A percentile compares a stretch with the other conserved stretches of the same genome.
Evolutionary conservation across 2,113 vertebrate genomes (phyloP).

Genomic region (Campylomormyrus numenius): DNA sequence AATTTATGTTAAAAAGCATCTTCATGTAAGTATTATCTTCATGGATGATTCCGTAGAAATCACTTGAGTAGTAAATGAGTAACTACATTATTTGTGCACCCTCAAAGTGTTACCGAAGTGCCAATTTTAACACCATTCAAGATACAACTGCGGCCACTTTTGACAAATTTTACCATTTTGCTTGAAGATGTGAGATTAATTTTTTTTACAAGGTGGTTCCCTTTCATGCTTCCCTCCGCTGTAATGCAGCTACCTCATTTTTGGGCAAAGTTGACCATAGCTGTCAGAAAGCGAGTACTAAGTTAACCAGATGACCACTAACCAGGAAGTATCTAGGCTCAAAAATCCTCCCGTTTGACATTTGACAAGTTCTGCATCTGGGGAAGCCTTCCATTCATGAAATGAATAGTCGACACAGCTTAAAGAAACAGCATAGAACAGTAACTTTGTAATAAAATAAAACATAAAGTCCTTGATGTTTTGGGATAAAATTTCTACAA

Average conservation of each 20-base stretch:
- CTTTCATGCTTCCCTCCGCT: slow-evolving; percentile 44
- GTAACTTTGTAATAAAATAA: slow-evolving; percentile 1
- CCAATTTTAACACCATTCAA: background rate
- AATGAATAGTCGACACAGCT: slow-evolving; percentile 43
- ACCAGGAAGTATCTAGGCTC: slow-evolving; percentile 35
- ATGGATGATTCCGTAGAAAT: background rate
- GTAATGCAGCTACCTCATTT: slow-evolving; percentile 39
- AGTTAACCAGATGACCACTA: slow-evolving; percentile 33
- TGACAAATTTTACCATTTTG: background rate
- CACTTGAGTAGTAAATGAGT: background rate
- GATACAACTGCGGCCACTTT: background rate
- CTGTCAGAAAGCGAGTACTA: slow-evolving; percentile 35
- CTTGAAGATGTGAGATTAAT: background rate
- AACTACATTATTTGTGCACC: background rate
- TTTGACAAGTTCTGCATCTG: slow-evolving; percentile 39
- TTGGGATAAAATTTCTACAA: background rate
- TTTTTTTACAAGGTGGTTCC: slow-evolving; percentile 34
- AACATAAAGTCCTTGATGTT: background rate
- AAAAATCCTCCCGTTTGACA: slow-evolving; percentile 29
- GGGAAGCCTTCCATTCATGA: slow-evolving; percentile 35
- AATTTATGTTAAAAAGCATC: background rate
- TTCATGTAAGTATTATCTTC: background rate
- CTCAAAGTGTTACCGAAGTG: background rate
- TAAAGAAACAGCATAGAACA: slow-evolving; percentile 36
- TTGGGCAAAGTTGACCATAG: slow-evolving; percentile 32